Base-by-base conservation (phyloP, 2,113 vertebrate species). In the human region DNA sequence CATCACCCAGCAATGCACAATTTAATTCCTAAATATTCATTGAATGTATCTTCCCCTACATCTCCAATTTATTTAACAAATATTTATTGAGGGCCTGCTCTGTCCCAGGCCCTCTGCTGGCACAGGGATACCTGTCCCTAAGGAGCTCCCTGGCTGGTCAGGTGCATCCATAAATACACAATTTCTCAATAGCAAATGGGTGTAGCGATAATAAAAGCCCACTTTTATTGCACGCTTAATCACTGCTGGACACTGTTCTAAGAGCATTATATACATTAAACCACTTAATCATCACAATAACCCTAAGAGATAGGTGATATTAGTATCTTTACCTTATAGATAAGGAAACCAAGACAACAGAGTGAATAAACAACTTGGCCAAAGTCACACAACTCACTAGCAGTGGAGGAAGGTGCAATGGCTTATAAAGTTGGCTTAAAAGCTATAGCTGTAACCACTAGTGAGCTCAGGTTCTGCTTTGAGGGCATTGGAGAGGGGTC, bases 261-360 rank as follows among this genome's bases (percentile, higher is more conserved):
- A 73, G 73, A 30, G 9, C 30, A 84, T 97, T 75, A 61, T 40
- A 13, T 38, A 13, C 40, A 50, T 75, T 81, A 75, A 84, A 40
- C 90, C 40, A 85, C 89, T 94, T 81, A 80, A 48, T 75, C 61
- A 64, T 48, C 66, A 48, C n/a, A 83, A n/a, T 61, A 79, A 94
- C 22, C 7, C 27, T 64, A 45, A 90, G 64, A 45, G 11, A 75
- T 43, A 76, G 40, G 48, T 61, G 45, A 30, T 78, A 45, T 94
- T 76, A 80, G n/a, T 75, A 30, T 84, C 55, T 83, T 78, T 55
- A 48, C 32, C 94, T 94, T 72, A 82, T 30, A 83, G 45, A 68
- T 90, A 72, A 90, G 79, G 70, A 90, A 97, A 78, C 50, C 18
- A 45, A 97, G 85, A 27, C 64, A 92, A 64, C 43, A 64, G 40